Percentiles rank a stretch among this genome's conserved stretches.
These are phyloP conservation scores for Clunio marinus DNA, from an alignment of 2,888 invertebrate species.

Conservation along the genomic window DNA sequence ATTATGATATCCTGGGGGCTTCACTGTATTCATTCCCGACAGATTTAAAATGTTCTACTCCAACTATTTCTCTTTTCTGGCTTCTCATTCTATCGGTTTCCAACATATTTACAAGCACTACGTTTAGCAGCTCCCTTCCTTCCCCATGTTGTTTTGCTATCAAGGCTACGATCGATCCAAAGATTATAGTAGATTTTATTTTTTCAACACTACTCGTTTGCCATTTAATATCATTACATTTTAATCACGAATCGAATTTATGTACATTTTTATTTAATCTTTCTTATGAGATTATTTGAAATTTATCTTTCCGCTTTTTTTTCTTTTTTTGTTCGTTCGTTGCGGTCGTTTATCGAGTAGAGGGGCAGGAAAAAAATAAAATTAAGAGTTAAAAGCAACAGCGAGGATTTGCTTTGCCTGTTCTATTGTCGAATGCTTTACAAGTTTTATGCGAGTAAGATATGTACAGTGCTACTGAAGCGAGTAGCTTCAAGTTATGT, in stretches of 20 bases:
- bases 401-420: too few species aligned
- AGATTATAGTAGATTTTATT: not conserved
- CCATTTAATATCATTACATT: slow-evolving; percentile 29
- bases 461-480: not conserved
- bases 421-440: too few species aligned
- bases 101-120: too few species aligned
- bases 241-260: slow-evolving; percentile 39
- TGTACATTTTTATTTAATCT: slow-evolving; percentile 26
- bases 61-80: too few species aligned
- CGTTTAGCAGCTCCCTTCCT: not conserved
- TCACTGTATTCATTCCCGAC: too few species aligned
- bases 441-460: not conserved
- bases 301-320: not conserved
- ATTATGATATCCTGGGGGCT: too few species aligned
- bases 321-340: not conserved
- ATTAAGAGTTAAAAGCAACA: too few species aligned
- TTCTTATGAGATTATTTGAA: not conserved
- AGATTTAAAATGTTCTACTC: too few species aligned
- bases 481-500: not conserved
- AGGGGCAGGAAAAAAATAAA: not conserved
- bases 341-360: too few species aligned
- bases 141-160: not conserved
- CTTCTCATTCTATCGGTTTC: too few species aligned
- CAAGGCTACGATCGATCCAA: not conserved
- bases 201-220: not conserved